Base-by-base conservation (phyloP, 2,888 invertebrate species). In the Trichopoda pennipes region DNA sequence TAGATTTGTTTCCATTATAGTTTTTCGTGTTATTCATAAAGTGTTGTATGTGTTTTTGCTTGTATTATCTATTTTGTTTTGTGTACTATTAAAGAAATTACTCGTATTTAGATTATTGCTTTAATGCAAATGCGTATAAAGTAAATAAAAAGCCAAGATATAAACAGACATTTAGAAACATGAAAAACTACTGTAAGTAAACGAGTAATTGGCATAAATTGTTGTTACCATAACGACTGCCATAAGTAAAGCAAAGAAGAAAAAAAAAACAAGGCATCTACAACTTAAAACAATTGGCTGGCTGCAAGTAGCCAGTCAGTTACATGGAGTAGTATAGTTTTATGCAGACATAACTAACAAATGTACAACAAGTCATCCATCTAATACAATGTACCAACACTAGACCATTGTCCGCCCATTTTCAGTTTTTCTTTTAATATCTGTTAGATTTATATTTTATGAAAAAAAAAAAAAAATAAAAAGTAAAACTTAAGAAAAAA, bases 81-180 rank as follows among this genome's bases (percentile, higher is more conserved):
- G 79, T 85, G 23, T 73, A 32, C 44, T 58, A 86, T 84, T 85
- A 87, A 85, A 83, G 83, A 86, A 85, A 85, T 85, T 85, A n/a
- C n/a, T n/a, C n/a, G n/a, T n/a, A 87, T 87, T 87, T 85, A 85
- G 86, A 87, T 88, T 87, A 85, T 75, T 72, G 61, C 66, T 72
- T 79, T 74, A 74, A 82, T 79, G 73, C 79, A 82, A 82, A 82
- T 82, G 82, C 79, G 82, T 82, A 68, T 77, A 60, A 63, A 77
- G 61, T 56, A 64, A 72, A 80, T 61, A 70, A 69, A 73, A 49
- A 35, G 28, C 17, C 44, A 38, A 60, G 63, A 70, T 77, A 47
- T 56, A 63, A 77, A 49, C 70, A 70, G 70, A 77, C 70, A 56
- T 68, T 78, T 66, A 64, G 56, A 64, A 78, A 80, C 70, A 72